Percentiles rank a stretch among this genome's conserved stretches.
Conservation (phyloP, 2,113 vertebrate genomes). For the Ciconia stormi region DNA sequence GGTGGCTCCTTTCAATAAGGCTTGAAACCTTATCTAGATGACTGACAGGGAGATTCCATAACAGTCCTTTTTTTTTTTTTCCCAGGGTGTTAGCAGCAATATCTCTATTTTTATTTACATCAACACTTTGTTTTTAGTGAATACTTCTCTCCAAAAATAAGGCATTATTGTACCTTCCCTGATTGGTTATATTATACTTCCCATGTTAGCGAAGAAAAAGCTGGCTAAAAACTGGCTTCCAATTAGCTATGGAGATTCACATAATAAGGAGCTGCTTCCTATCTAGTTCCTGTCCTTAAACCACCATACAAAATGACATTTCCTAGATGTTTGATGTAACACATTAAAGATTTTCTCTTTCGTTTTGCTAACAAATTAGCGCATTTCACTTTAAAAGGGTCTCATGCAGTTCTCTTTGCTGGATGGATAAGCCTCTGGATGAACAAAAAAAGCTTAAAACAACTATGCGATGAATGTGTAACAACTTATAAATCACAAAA, state of each 20-base stretch:
- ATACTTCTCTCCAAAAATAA: neutral
- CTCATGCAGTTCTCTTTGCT: neutral
- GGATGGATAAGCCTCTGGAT: neutral
- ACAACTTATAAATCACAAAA: neutral
- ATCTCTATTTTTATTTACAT: neutral
- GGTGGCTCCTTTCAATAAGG: neutral
- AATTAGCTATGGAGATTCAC: neutral
- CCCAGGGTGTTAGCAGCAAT: neutral
- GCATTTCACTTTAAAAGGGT: neutral
- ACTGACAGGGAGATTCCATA: neutral
- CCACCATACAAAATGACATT: neutral
- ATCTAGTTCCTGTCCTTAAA: neutral
- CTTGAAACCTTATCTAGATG: neutral
- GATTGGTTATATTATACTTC: neutral
- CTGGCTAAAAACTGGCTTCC: neutral
- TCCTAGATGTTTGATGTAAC: neutral
- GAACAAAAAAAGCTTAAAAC: neutral
- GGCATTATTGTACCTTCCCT: neutral
- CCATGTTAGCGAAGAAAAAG: neutral
- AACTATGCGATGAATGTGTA: rapidly evolving
- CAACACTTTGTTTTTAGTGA: neutral
- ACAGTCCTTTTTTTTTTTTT: neutral
- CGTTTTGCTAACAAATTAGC: neutral
- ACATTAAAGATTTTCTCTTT: neutral
- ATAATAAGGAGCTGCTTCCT: neutral